These are phyloP conservation scores for Megalopta genalis DNA, from an alignment of 1,140 invertebrate species.

Conservation along the genomic window DNA sequence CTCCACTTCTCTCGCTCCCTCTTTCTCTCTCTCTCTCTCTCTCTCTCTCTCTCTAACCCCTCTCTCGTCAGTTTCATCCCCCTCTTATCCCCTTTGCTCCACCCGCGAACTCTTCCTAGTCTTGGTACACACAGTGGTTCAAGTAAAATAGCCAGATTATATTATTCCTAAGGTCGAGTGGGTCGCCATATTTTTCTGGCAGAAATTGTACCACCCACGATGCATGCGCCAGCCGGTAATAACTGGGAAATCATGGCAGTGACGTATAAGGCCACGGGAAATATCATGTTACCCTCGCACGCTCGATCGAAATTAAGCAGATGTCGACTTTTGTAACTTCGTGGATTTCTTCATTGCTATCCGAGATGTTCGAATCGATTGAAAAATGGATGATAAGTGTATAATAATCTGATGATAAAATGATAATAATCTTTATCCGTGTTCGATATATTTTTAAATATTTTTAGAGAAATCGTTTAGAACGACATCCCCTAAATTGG, in stretches of 20 bases:
- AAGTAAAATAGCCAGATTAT: constrained; percentile 74
- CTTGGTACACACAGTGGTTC: constrained; percentile 53
- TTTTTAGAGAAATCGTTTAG: too few relatives aligned
- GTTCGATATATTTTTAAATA: too few relatives aligned
- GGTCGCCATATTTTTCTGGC: constrained; percentile 65
- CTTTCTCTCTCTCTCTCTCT: too few relatives aligned
- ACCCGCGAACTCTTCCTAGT: constrained; percentile 45
- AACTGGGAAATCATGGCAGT: constrained; percentile 34
- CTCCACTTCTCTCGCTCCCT: too few relatives aligned
- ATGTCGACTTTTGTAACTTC: not conserved
- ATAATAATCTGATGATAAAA: too few relatives aligned
- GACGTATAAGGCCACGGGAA: constrained; percentile 11
- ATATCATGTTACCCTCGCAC: constrained; percentile 1
- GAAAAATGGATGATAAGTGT: too few relatives aligned
- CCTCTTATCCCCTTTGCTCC: constrained; percentile 47
- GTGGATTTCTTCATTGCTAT: too few relatives aligned
- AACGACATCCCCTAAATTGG: too few relatives aligned
- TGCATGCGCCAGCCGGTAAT: constrained; percentile 22
- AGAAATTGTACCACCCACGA: constrained; percentile 61
- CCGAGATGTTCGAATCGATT: too few relatives aligned
- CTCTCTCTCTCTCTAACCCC: too few relatives aligned
- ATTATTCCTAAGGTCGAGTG: constrained; percentile 67
- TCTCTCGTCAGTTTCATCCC: constrained; percentile 25
- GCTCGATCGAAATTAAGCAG: not conserved
- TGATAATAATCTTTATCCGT: too few relatives aligned